Base-by-base conservation (phyloP, 2,888 invertebrate genomes). In the Athrips mouffetella region DNA sequence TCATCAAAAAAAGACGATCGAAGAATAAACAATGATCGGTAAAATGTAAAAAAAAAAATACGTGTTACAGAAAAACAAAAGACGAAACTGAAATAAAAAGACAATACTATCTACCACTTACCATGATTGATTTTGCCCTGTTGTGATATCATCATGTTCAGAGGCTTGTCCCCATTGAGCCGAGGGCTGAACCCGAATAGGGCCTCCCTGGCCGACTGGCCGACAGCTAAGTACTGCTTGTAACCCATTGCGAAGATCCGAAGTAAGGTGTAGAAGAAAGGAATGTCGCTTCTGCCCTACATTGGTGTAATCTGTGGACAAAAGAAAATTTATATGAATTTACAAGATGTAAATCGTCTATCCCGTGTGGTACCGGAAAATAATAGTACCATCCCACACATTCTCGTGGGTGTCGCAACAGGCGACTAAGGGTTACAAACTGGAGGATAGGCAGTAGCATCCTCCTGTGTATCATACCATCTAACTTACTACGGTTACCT, bases 81-180 rank as follows among this genome's bases (percentile, higher is more conserved):
- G n/a, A n/a, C n/a, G n/a, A n/a, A n/a, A n/a, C 30, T 30, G 13
- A 11, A 11, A 11, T 11, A 3, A 30, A 11, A 3, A 10, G 4
- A 29, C 2, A 31, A 31, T 3, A 3, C 13, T 18, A 35, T 18
- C 35, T 35, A 35, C 29, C 1, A 92, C 95, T 93, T 77, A 96
- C 96, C 92, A 76, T 92, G 92, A 67, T 92, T 93, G 52, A 94
- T 89, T 73, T 92, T 92, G 57, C 92, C 92, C 65, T 93, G 92
- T 68, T 94, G 92, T 10, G 95, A 95, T 67, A 96, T 94, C 56
- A 96, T 90, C 92, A 95, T 93, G 61, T 93, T 94, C 40, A 95
- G 76, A 0, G 95, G 94, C 35, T 91, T 1, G 77, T 69, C 18
- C 76, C 72, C 49, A 77, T 69, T 48, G 82, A 82, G 67, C 31